Conservation (phyloP, 1,140 invertebrate species). For the Drosophila seguyi region DNA sequence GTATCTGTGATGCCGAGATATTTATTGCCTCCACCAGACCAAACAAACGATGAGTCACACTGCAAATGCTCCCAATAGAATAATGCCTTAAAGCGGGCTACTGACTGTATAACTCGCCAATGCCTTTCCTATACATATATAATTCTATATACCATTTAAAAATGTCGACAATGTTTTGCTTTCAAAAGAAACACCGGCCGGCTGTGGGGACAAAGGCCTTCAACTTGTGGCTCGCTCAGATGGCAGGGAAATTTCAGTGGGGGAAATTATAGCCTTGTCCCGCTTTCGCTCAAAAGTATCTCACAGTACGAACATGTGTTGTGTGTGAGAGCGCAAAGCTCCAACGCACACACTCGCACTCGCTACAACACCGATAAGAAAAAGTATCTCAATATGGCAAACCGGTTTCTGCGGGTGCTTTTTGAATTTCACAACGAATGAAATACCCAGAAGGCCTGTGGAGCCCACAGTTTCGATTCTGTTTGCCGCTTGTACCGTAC, state of each 20-base stretch:
- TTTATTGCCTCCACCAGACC: background rate
- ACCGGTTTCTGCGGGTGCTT: slow-evolving; percentile 68
- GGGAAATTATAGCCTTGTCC: slow-evolving; percentile 28
- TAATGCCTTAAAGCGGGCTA: background rate
- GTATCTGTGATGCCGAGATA: background rate
- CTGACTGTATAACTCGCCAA: background rate
- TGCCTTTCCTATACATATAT: background rate
- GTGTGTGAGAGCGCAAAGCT: slow-evolving; percentile 41
- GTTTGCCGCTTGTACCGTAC: slow-evolving; percentile 27
- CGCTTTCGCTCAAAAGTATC: slow-evolving; percentile 15
- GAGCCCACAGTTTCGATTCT: slow-evolving; percentile 32
- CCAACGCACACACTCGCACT: slow-evolving; percentile 1
- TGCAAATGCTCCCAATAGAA: background rate
- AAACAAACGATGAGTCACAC: slow-evolving; percentile 16
- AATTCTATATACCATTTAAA: background rate
- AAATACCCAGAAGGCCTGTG: slow-evolving; percentile 56
- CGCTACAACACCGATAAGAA: slow-evolving; percentile 23
- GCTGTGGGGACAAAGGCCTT: slow-evolving; percentile 15
- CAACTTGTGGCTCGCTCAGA: slow-evolving; percentile 31
- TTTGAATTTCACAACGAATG: slow-evolving; percentile 84
- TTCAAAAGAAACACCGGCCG: slow-evolving; percentile 45
- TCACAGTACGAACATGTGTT: slow-evolving; percentile 6
- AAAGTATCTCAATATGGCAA: slow-evolving; percentile 64
- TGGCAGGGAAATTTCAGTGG: slow-evolving; percentile 27
- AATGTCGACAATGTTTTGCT: slow-evolving; percentile 22